These are phyloP conservation scores for Aphaenogaster rudis DNA, from an alignment of 1,140 invertebrate species.

Conservation along the genomic window DNA sequence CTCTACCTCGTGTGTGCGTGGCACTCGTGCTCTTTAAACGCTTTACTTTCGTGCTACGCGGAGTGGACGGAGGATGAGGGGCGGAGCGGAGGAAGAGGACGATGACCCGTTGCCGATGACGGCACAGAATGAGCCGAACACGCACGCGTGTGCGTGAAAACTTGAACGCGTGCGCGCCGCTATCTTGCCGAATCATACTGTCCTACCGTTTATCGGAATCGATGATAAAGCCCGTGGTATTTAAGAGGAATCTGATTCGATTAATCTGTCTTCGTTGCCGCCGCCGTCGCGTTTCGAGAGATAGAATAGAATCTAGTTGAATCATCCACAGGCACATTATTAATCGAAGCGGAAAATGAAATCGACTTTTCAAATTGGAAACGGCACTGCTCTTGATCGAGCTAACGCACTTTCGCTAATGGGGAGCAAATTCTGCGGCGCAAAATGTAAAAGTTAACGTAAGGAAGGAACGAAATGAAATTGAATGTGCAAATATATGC, in stretches of 20 bases:
- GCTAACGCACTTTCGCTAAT: neutral
- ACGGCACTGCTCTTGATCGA: neutral
- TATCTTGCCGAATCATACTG: slow-evolving; percentile 37
- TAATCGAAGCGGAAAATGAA: slow-evolving; percentile 22
- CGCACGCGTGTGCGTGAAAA: slow-evolving; percentile 61
- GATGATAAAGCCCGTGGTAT: slow-evolving; percentile 12
- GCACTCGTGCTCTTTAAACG: slow-evolving; percentile 47
- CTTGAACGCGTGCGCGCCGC: neutral
- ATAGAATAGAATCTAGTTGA: neutral
- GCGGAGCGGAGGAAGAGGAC: slow-evolving; percentile 65
- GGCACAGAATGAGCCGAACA: slow-evolving; percentile 68
- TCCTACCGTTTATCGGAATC: slow-evolving; percentile 6
- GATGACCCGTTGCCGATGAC: slow-evolving; percentile 74
- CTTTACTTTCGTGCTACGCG: slow-evolving; percentile 64
- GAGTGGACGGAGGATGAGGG: neutral
- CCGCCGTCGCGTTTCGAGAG: neutral
- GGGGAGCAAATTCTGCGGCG: neutral
- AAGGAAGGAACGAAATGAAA: neutral
- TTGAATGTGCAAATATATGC: neutral
- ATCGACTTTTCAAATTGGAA: neutral
- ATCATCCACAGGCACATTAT: neutral
- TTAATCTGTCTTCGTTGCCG: neutral
- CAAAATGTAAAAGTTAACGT: neutral
- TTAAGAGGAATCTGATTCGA: neutral
- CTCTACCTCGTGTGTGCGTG: slow-evolving; percentile 8